Evolutionary conservation across 2,113 vertebrate genomes (phyloP).

Genomic region (Epinephelus cyanopodus): DNA sequence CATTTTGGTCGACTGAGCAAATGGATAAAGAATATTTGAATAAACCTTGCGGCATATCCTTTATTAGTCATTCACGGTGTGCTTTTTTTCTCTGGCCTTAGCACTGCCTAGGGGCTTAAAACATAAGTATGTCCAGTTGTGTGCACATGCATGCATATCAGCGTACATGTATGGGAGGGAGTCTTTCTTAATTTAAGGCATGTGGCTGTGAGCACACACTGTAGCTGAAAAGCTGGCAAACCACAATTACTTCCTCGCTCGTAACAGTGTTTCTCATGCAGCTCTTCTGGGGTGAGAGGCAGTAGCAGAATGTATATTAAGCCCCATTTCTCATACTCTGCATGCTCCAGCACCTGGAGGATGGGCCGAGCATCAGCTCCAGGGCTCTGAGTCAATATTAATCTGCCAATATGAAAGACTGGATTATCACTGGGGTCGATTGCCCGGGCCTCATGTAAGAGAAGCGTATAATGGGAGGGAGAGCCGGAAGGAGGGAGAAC

Average conservation of each 20-base stretch:
- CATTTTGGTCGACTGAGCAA: conserved; percentile 15
- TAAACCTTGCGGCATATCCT: conserved; percentile 34
- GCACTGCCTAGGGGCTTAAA: conserved; percentile 13
- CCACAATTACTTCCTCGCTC: conserved; percentile 36
- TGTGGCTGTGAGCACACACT: conserved; percentile 5
- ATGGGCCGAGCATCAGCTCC: conserved; percentile 56
- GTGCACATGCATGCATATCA: conserved; percentile 28
- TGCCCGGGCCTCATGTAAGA: conserved; percentile 57
- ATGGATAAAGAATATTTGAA: conserved; percentile 43
- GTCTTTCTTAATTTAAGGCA: conserved; percentile 18
- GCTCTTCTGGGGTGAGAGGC: conserved; percentile 41
- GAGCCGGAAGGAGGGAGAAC: conserved; percentile 19
- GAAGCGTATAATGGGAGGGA: conserved; percentile 47
- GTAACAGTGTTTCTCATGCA: conserved; percentile 34
- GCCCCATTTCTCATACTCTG: conserved; percentile 53
- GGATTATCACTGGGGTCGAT: conserved; percentile 73
- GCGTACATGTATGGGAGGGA: conserved; percentile 8
- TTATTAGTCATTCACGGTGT: conserved; percentile 30
- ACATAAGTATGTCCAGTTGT: conserved; percentile 26
- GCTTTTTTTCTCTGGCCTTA: conserved; percentile 31
- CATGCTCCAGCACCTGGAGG: conserved; percentile 61
- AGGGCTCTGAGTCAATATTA: conserved; percentile 75
- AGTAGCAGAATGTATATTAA: conserved; percentile 64
- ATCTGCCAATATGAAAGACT: conserved; percentile 78
- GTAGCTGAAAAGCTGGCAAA: conserved; percentile 41